phyloP scores from a whole-genome alignment of 2,797 vertebrate species.

The Jordanella pulchra region DNA sequence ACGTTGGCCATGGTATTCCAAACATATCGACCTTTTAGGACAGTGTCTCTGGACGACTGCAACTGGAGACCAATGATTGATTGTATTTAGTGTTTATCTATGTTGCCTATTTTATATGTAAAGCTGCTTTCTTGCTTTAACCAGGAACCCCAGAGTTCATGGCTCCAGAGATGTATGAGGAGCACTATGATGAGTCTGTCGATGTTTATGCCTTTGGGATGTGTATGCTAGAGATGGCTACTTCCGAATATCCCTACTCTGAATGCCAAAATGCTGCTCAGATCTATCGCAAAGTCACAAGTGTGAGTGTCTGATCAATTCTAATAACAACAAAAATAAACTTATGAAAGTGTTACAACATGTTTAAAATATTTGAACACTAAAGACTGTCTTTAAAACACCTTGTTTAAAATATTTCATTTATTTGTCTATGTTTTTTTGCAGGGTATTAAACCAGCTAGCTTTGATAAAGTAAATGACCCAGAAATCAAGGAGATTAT shows the following conservation, averaged over 20 bases:
- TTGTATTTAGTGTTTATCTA: constrained; percentile 2
- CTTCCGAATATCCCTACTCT: constrained; percentile 95
- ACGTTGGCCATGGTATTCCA: too few species aligned
- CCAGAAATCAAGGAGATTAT: constrained; percentile 98
- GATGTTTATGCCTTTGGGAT: constrained; percentile 98
- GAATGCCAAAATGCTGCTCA: constrained; percentile 97
- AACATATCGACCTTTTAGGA: not conserved
- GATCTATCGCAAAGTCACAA: constrained; percentile 98
- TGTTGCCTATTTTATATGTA: constrained; percentile 13
- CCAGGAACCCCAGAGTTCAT: constrained; percentile 86
- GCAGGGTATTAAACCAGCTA: constrained; percentile 95
- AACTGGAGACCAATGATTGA: not conserved
- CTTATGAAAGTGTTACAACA: not conserved
- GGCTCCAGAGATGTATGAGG: constrained; percentile 97
- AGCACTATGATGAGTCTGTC: constrained; percentile 96
- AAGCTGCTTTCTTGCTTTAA: constrained; percentile 20
- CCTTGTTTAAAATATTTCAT: not conserved
- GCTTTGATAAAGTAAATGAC: constrained; percentile 93
- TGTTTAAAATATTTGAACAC: not conserved
- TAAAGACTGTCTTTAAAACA: not conserved
- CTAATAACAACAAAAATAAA: not conserved
- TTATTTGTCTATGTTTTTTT: constrained; percentile 8
- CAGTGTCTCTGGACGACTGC: not conserved
- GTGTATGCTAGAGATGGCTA: constrained; percentile 98
- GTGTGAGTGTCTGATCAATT: constrained; percentile 52